Percentiles rank a stretch among this genome's conserved stretches.
phyloP scores from a whole-genome alignment of 1,140 invertebrate genomes.

The Battus philenor region DNA sequence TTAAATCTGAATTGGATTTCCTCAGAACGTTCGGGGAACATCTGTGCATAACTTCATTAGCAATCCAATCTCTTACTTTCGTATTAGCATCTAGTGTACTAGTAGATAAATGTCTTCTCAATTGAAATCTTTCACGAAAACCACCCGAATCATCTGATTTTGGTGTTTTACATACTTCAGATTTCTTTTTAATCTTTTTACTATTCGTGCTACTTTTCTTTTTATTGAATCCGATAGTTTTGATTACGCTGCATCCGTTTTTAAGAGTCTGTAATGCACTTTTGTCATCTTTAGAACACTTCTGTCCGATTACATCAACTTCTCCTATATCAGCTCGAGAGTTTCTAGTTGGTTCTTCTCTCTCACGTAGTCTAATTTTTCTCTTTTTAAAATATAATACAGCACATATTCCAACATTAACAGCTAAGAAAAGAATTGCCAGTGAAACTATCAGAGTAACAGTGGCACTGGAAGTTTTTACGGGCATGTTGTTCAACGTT shows the following conservation, averaged over 20 bases:
- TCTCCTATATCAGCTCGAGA: conserved; percentile 56
- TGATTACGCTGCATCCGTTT: conserved; percentile 76
- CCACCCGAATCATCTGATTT: conserved; percentile 77
- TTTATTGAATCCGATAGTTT: conserved; percentile 74
- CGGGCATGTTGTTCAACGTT: conserved; percentile 29
- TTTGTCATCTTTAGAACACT: conserved; percentile 62
- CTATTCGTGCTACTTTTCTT: conserved; percentile 32
- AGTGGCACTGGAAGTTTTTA: conserved; percentile 74
- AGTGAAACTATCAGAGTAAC: conserved; percentile 86
- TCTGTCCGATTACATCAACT: conserved; percentile 65
- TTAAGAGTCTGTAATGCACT: conserved; percentile 54
- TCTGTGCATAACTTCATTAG: conserved; percentile 83
- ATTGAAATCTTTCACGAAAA: conserved; percentile 78
- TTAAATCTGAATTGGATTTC: conserved; percentile 73
- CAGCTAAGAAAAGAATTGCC: conserved; percentile 85
- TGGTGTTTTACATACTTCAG: conserved; percentile 79
- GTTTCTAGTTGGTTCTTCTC: conserved; percentile 64
- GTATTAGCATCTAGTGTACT: conserved; percentile 90
- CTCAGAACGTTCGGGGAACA: conserved; percentile 81
- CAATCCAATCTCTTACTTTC: conserved; percentile 91
- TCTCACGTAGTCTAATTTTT: conserved; percentile 75
- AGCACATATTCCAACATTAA: conserved; percentile 87
- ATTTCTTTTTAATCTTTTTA: conserved; percentile 72
- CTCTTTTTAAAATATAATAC: conserved; percentile 87
- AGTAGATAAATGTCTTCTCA: conserved; percentile 83